Percentiles rank a stretch among this genome's conserved stretches.
phyloP scores from a whole-genome alignment of 2,888 invertebrate species.

The Dendrolimus houi region DNA sequence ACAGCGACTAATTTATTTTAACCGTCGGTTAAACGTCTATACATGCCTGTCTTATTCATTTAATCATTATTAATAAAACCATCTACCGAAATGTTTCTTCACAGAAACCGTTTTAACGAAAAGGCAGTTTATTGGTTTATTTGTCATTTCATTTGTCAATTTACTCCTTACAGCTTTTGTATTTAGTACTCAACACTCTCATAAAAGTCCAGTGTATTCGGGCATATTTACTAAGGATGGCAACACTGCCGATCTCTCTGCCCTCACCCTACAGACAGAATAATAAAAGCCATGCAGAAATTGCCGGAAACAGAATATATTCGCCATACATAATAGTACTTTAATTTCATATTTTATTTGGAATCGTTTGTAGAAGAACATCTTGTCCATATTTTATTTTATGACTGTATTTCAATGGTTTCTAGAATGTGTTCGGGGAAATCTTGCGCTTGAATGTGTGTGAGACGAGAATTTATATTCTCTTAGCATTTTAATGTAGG shows the following conservation, averaged over 20 bases:
- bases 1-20: too few relatives aligned
- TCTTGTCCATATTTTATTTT: not conserved
- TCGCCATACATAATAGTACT: slow-evolving; percentile 2
- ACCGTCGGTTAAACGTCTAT: too few relatives aligned
- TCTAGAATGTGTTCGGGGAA: not conserved
- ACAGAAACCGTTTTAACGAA: too few relatives aligned
- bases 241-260: not conserved
- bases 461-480: not conserved
- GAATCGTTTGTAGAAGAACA: slow-evolving; percentile 5
- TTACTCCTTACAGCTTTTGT: too few relatives aligned
- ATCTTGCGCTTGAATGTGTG: not conserved
- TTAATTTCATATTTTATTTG: slow-evolving; percentile 8
- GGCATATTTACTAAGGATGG: not conserved
- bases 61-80: too few relatives aligned
- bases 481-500: not conserved
- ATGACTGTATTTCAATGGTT: not conserved
- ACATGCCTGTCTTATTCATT: too few relatives aligned
- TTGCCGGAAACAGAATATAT: not conserved
- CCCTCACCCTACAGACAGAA: slow-evolving; percentile 6
- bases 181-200: too few relatives aligned
- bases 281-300: slow-evolving; percentile 5
- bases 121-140: too few relatives aligned
- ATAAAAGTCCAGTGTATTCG: too few relatives aligned
- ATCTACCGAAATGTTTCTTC: too few relatives aligned
- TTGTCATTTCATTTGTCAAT: too few relatives aligned